phyloP scores from a whole-genome alignment of 2,113 vertebrate genomes.

The Thamnophis sirtalis region DNA sequence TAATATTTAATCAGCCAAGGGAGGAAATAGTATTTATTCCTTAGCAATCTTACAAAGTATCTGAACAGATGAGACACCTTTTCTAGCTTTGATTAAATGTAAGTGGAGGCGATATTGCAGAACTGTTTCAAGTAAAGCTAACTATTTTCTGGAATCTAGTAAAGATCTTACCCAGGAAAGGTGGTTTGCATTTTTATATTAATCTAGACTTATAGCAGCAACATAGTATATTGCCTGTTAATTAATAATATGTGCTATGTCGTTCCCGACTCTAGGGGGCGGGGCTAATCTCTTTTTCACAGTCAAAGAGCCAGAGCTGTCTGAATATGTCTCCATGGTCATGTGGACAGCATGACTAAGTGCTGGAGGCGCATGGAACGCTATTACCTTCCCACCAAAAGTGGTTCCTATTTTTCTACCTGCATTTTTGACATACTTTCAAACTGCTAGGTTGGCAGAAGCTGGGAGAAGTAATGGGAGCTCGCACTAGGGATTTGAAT shows the following conservation, averaged over 20 bases:
- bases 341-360: too few relatives aligned
- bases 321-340: too few relatives aligned
- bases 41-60: conserved; percentile 89
- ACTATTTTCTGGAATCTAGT: not conserved
- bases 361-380: too few relatives aligned
- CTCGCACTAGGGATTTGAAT: too few relatives aligned
- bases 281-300: too few relatives aligned
- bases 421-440: too few relatives aligned
- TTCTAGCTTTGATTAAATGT: conserved; percentile 58
- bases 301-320: too few relatives aligned
- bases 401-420: too few relatives aligned
- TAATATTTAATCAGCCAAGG: conserved; percentile 90
- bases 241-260: not conserved
- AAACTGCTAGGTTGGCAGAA: too few relatives aligned
- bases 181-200: not conserved
- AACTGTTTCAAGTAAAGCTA: conserved; percentile 34
- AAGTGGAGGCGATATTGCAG: conserved; percentile 41
- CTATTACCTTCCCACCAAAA: too few relatives aligned
- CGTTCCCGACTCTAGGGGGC: too few relatives aligned
- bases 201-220: not conserved
- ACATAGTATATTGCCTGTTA: not conserved
- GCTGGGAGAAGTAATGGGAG: too few relatives aligned
- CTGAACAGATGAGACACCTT: conserved; percentile 74
- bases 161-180: not conserved
- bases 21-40: conserved; percentile 89